Evolutionary conservation across 2,113 vertebrate genomes (phyloP).

Genomic region (Rhinoderma darwinii): DNA sequence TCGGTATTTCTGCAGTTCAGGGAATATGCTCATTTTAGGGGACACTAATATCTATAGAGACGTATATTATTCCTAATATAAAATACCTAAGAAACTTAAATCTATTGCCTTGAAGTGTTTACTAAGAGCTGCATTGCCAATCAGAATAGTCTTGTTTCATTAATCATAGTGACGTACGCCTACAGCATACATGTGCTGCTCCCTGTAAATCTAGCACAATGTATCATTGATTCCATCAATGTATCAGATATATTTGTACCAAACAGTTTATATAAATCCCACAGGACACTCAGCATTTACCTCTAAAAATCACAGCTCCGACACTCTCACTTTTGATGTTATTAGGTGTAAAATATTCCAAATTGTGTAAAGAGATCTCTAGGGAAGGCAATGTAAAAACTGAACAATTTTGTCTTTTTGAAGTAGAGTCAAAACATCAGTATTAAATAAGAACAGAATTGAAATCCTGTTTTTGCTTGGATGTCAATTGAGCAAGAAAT

Average conservation of each 20-base stretch:
- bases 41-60: not conserved
- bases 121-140: not conserved
- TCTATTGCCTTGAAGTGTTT: not conserved
- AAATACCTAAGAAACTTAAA: not conserved
- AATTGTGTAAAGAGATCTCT: conserved; percentile 66
- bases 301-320: conserved; percentile 59
- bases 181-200: conserved; percentile 10
- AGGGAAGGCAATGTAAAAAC: conserved; percentile 64
- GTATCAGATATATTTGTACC: conserved; percentile 62
- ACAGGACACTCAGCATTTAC: conserved; percentile 56
- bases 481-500: not conserved
- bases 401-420: conserved; percentile 69
- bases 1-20: not conserved
- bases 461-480: not conserved
- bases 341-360: conserved; percentile 64
- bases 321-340: conserved; percentile 59
- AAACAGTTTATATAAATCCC: conserved; percentile 60
- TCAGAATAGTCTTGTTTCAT: conserved; percentile 11
- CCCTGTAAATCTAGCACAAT: conserved; percentile 37
- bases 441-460: conserved; percentile 56
- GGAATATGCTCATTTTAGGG: not conserved
- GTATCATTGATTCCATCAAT: conserved; percentile 52
- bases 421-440: conserved; percentile 68
- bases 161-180: not conserved
- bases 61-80: not conserved